A percentile compares a stretch with the other conserved stretches of the same genome.
Evolutionary conservation across 2,113 vertebrate species (phyloP).

Genomic region (Melanerpes formicivorus): DNA sequence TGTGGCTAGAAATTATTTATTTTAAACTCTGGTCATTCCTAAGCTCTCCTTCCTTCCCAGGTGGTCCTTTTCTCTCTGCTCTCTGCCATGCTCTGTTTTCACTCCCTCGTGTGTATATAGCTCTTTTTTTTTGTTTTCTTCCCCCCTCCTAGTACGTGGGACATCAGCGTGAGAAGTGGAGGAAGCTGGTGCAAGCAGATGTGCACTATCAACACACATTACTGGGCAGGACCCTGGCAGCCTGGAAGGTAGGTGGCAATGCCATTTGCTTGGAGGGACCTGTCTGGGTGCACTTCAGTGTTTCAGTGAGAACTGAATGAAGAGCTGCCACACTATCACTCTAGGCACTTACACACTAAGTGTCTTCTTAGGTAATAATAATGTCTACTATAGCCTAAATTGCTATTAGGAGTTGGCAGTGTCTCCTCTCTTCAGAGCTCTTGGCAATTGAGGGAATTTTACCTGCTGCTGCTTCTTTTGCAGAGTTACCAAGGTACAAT

Average conservation of each 20-base stretch:
- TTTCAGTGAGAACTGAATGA: not conserved
- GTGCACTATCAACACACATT: constrained; percentile 48
- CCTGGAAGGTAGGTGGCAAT: constrained; percentile 77
- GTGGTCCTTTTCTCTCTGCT: not conserved
- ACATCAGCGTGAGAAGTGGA: constrained; percentile 62
- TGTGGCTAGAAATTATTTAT: not conserved
- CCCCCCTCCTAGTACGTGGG: constrained; percentile 27
- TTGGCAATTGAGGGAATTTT: not conserved
- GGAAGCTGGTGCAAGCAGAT: constrained; percentile 71
- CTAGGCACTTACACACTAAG: fast-evolving
- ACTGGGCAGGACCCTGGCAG: constrained; percentile 69
- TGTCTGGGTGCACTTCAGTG: not conserved
- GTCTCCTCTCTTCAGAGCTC: not conserved
- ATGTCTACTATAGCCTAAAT: not conserved
- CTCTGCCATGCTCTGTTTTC: not conserved
- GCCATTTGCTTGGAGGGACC: not conserved
- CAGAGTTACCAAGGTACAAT: constrained; percentile 69
- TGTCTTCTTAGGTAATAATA: too few species aligned
- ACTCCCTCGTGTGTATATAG: fast-evolving
- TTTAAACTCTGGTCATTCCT: not conserved
- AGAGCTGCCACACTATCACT: not conserved
- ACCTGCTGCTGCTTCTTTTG: not conserved
- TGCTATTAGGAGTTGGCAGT: not conserved
- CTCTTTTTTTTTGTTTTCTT: not conserved
- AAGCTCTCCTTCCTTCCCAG: not conserved